These are phyloP conservation scores for Siphamia tubifer DNA, from an alignment of 2,113 vertebrate species.

Conservation along the genomic window DNA sequence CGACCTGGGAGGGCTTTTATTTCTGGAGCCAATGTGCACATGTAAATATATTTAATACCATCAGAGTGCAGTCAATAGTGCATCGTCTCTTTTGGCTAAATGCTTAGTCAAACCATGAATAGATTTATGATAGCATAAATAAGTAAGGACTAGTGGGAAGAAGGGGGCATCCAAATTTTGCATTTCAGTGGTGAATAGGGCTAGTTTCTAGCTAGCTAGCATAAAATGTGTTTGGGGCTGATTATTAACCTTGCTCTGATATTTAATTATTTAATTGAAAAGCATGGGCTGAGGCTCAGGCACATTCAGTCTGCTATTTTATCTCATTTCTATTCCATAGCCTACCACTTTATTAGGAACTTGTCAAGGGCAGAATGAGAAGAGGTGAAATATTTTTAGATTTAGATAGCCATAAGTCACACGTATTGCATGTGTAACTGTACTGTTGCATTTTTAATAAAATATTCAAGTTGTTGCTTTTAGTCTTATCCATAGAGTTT, in stretches of 20 bases:
- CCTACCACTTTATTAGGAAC: too few species aligned
- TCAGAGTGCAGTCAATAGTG: too few species aligned
- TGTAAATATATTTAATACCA: neutral
- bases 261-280: slow-evolving; percentile 39
- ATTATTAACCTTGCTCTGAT: slow-evolving; percentile 56
- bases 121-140: slow-evolving; percentile 62
- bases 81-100: too few species aligned
- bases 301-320: slow-evolving; percentile 7
- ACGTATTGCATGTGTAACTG: too few species aligned
- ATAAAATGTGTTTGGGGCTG: slow-evolving; percentile 55
- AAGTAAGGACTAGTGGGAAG: slow-evolving; percentile 35
- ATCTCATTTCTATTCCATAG: slow-evolving; percentile 5
- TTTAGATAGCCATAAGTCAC: too few species aligned
- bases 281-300: neutral
- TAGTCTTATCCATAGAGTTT: too few species aligned
- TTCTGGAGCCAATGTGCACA: neutral
- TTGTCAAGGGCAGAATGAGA: neutral
- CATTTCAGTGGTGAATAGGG: slow-evolving; percentile 53
- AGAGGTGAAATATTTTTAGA: too few species aligned
- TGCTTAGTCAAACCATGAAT: slow-evolving; percentile 52
- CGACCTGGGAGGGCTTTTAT: neutral
- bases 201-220: slow-evolving; percentile 45
- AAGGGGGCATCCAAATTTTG: slow-evolving; percentile 50
- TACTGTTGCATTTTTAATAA: too few species aligned
- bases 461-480: too few species aligned